Conservation (phyloP, 2,113 vertebrate genomes). For the Gymnobelideus leadbeateri region DNA sequence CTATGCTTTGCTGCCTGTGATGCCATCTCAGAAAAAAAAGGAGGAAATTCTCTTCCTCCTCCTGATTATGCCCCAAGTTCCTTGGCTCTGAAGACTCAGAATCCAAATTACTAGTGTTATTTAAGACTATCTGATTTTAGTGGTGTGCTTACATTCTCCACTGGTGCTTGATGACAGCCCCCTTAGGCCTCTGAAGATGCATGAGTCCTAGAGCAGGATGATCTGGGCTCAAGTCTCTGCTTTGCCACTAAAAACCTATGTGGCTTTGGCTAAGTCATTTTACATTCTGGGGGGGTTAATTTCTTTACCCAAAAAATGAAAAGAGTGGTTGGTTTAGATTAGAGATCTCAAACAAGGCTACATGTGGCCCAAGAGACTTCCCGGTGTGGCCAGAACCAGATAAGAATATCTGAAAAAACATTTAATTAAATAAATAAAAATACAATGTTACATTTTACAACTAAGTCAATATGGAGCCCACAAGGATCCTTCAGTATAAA, state of each 20-base stretch:
- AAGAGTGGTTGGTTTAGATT: background rate
- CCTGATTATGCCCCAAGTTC: background rate
- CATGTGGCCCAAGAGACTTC: background rate
- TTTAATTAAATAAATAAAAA: background rate
- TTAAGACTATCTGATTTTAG: background rate
- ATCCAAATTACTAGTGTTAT: background rate
- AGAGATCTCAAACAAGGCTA: background rate
- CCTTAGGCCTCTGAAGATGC: background rate
- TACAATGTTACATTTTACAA: background rate
- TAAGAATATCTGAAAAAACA: background rate
- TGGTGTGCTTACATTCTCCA: background rate
- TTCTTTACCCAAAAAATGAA: background rate
- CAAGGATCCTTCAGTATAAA: background rate
- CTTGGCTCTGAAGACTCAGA: background rate
- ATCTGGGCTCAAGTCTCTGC: background rate
- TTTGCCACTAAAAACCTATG: background rate
- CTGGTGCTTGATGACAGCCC: background rate
- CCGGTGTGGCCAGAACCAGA: background rate
- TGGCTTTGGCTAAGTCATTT: background rate
- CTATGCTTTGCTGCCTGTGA: background rate
- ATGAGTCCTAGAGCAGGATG: background rate
- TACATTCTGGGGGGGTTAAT: background rate
- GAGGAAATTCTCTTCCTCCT: background rate
- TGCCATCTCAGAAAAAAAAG: background rate
- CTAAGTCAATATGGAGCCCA: background rate